These are phyloP conservation scores for Eilema depressum DNA, from an alignment of 2,888 invertebrate species.

Conservation along the genomic window DNA sequence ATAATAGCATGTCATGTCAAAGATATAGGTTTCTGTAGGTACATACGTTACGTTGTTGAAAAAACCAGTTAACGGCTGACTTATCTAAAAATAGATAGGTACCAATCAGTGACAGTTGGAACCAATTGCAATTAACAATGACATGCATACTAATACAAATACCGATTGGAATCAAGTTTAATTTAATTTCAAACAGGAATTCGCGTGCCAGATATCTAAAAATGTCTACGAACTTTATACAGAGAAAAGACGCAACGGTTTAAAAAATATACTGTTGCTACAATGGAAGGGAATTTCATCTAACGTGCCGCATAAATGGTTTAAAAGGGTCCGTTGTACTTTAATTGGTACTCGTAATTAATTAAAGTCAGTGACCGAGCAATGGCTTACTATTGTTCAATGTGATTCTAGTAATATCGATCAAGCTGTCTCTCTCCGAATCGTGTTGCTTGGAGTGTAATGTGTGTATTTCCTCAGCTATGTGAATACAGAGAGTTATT, in stretches of 20 bases:
- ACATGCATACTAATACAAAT: conserved; percentile 25
- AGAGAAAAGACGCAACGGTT: background rate
- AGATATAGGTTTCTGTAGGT: background rate
- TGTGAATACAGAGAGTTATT: conserved; percentile 45
- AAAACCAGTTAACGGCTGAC: conserved; percentile 26
- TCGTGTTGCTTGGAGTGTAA: conserved; percentile 24
- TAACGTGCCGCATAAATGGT: conserved; percentile 36
- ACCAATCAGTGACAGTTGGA: conserved; percentile 29
- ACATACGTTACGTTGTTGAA: conserved; percentile 28
- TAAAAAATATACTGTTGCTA: conserved; percentile 22
- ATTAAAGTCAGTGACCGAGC: conserved; percentile 68
- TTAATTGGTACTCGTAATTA: conserved; percentile 69
- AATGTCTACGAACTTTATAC: background rate
- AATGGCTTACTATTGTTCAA: conserved; percentile 54
- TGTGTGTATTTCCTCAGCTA: conserved; percentile 32
- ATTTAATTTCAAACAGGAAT: conserved; percentile 19
- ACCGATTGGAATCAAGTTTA: conserved; percentile 13
- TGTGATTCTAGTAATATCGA: conserved; percentile 35
- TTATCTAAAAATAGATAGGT: conserved; percentile 29
- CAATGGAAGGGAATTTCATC: conserved; percentile 40
- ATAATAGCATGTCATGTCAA: background rate
- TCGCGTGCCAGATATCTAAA: conserved; percentile 15
- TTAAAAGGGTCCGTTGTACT: conserved; percentile 49
- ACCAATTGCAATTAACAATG: conserved; percentile 32
- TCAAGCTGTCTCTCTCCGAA: conserved; percentile 37